Percentiles rank a stretch among this genome's conserved stretches.
These are phyloP conservation scores for Cinclus cinclus DNA, from an alignment of 2,113 vertebrate genomes.

Conservation along the genomic window DNA sequence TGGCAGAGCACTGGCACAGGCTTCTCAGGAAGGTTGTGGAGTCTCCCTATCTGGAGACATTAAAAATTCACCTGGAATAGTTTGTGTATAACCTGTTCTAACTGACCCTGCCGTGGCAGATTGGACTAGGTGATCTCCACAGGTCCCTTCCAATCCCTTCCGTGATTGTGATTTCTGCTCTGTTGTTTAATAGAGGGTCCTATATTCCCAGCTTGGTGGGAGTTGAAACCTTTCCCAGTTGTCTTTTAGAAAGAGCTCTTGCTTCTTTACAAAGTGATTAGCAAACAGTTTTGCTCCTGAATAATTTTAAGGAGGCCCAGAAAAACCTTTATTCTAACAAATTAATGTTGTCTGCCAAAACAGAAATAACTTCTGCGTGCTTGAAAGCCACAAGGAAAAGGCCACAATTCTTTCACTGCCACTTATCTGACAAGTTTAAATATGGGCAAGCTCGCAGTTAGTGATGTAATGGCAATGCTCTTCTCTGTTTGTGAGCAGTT, in stretches of 20 bases:
- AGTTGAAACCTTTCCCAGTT: neutral
- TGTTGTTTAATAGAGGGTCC: neutral
- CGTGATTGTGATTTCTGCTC: neutral
- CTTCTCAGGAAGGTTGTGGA: neutral
- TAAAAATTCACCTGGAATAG: neutral
- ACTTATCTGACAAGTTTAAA: neutral
- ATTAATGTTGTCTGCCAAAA: neutral
- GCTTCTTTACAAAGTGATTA: neutral
- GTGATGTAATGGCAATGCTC: neutral
- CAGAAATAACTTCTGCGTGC: neutral
- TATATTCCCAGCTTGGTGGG: neutral
- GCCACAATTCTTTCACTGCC: neutral
- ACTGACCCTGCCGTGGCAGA: neutral
- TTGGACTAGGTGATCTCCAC: neutral
- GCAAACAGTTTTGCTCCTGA: neutral
- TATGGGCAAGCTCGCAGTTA: neutral
- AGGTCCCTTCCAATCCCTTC: neutral
- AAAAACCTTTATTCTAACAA: neutral
- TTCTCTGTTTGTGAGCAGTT: neutral
- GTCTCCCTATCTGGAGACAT: neutral
- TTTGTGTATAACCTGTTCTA: neutral
- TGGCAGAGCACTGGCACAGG: neutral
- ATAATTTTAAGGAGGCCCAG: constrained; percentile 11
- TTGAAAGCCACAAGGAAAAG: neutral
- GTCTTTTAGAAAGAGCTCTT: neutral